Conservation (phyloP, 2,797 vertebrate genomes). For the Selene dorsalis region DNA sequence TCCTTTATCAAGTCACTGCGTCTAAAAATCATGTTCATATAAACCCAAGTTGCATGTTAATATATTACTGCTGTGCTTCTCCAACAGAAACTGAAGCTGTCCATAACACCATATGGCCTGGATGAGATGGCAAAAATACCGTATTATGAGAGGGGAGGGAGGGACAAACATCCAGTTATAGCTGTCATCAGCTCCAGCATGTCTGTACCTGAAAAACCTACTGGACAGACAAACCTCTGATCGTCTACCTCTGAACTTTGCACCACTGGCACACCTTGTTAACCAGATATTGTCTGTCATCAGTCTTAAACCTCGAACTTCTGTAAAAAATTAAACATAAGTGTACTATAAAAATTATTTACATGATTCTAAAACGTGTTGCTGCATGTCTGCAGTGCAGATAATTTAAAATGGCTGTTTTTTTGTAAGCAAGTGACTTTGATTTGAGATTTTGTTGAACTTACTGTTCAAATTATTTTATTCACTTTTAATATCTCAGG, state of each 20-base stretch:
- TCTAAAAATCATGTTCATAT: background rate
- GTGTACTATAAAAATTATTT: conserved; percentile 11
- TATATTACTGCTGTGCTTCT: conserved; percentile 8
- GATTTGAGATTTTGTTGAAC: conserved; percentile 19
- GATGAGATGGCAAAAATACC: conserved; percentile 57
- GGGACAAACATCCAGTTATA: conserved; percentile 1
- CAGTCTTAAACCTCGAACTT: conserved; percentile 16
- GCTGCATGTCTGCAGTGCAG: conserved; percentile 52
- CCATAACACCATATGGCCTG: conserved; percentile 77
- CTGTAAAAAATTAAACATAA: conserved; percentile 20
- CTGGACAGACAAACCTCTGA: conserved; percentile 71
- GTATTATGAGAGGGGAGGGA: conserved; percentile 70
- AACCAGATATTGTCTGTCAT: conserved; percentile 16
- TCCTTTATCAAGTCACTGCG: background rate
- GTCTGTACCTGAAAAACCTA: conserved; percentile 56
- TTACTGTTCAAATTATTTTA: background rate
- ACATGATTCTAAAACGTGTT: conserved; percentile 28
- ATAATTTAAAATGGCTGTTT: conserved; percentile 27
- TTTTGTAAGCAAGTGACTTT: conserved; percentile 22
- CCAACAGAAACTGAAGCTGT: conserved; percentile 79
- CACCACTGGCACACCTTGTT: conserved; percentile 6
- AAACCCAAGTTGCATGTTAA: conserved; percentile 1
- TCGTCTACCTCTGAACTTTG: background rate
- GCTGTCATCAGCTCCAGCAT: conserved; percentile 53
- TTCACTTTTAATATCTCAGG: background rate